Conservation (phyloP, 2,113 vertebrate species). For the Madoqua kirkii region DNA sequence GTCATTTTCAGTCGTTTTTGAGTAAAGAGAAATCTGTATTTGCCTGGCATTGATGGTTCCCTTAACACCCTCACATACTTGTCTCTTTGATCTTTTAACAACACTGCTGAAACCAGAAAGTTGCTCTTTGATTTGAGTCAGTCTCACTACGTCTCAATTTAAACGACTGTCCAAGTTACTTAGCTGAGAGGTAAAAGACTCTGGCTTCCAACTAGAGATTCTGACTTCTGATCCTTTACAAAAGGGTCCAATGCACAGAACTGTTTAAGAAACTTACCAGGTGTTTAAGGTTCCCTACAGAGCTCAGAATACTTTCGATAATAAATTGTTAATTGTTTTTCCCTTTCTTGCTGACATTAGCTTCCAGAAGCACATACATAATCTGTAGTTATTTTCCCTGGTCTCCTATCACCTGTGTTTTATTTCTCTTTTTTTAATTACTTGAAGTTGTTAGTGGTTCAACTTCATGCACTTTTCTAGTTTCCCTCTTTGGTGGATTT, state of each 20-base stretch:
- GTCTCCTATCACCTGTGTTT: background rate
- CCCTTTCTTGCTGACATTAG: conserved; percentile 2
- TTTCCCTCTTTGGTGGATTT: conserved; percentile 16
- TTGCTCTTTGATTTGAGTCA: background rate
- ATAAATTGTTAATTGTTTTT: conserved; percentile 12
- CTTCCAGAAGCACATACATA: conserved; percentile 1
- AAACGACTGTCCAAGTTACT: background rate
- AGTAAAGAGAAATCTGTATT: background rate
- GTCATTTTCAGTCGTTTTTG: background rate
- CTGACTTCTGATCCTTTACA: background rate
- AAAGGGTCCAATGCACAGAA: background rate
- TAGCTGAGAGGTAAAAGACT: background rate
- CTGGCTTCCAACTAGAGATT: background rate
- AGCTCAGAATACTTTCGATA: background rate
- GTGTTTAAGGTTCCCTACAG: background rate
- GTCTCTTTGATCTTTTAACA: background rate
- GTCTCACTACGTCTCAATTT: background rate
- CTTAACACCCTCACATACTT: background rate
- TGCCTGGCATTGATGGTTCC: background rate
- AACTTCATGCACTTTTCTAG: conserved; percentile 4
- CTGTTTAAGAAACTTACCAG: background rate
- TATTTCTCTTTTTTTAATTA: conserved; percentile 30
- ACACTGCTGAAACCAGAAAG: background rate
- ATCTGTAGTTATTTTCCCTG: conserved; percentile 34
- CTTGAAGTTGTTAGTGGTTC: conserved; percentile 34